A percentile compares a stretch with the other conserved stretches of the same genome.
Evolutionary conservation across 2,797 vertebrate species (phyloP).

Genomic region (Alcedo atthis): DNA sequence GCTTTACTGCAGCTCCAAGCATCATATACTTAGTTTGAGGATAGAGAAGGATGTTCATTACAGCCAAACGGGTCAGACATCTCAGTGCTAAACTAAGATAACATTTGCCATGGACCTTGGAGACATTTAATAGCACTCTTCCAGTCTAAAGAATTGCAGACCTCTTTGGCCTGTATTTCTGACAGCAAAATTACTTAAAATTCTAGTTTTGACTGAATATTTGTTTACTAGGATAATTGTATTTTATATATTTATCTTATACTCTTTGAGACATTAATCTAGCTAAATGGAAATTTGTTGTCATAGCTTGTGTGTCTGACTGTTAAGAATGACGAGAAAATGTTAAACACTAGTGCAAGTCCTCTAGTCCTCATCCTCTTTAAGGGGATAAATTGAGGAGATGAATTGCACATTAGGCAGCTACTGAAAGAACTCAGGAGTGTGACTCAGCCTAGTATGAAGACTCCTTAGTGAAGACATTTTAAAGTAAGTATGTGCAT

Average conservation of each 20-base stretch:
- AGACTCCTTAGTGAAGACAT: not conserved
- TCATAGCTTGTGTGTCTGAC: not conserved
- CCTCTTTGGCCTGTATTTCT: not conserved
- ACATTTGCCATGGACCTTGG: not conserved
- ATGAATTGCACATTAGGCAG: not conserved
- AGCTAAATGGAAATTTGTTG: not conserved
- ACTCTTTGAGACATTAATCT: not conserved
- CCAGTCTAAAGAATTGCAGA: not conserved
- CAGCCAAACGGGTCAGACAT: not conserved
- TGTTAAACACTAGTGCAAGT: not conserved
- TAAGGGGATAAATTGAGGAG: not conserved
- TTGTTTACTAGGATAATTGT: not conserved
- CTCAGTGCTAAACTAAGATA: not conserved
- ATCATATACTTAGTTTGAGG: not conserved
- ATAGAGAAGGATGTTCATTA: not conserved
- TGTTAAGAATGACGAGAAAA: not conserved
- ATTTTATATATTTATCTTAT: constrained; percentile 2
- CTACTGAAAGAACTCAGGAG: not conserved
- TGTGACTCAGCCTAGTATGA: not conserved
- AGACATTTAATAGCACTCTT: not conserved
- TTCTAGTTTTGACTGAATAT: not conserved
- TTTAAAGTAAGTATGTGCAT: not conserved
- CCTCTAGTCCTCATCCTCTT: not conserved
- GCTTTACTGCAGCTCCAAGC: not conserved
- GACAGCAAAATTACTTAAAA: constrained; percentile 33